Percentiles rank a stretch among this genome's conserved stretches.
Evolutionary conservation across 1,140 invertebrate genomes (phyloP).

Genomic region (Odontomachus brunneus): DNA sequence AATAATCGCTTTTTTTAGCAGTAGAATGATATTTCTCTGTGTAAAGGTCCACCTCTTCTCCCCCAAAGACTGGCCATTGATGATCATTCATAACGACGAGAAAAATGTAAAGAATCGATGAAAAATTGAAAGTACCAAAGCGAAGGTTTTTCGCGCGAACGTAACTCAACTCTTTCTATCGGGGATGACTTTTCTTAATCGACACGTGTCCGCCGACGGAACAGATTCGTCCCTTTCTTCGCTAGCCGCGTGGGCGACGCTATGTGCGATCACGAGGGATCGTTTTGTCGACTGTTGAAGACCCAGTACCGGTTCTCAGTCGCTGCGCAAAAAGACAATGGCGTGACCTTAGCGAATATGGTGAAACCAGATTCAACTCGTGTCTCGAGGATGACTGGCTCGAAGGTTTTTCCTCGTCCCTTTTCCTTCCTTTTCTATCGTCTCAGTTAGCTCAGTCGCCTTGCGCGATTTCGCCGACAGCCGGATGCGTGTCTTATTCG

Average conservation of each 20-base stretch:
- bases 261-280: slow-evolving; percentile 49
- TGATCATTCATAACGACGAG: no score
- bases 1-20: no score
- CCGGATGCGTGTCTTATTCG: no score
- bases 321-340: slow-evolving; percentile 76
- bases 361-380: slow-evolving; percentile 75
- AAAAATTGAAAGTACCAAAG: no score
- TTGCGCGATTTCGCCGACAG: background rate
- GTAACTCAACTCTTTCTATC: background rate
- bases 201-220: no score
- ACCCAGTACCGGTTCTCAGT: slow-evolving; percentile 72
- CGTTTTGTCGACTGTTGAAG: slow-evolving; percentile 54
- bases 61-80: no score
- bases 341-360: slow-evolving; percentile 78
- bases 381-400: slow-evolving; percentile 62
- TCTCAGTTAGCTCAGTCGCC: background rate
- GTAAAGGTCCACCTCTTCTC: no score
- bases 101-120: no score
- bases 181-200: slow-evolving; percentile 15
- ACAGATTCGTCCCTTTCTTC: background rate
- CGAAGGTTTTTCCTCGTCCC: slow-evolving; percentile 25
- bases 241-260: slow-evolving; percentile 62
- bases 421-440: slow-evolving; percentile 8
- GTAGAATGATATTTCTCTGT: no score
- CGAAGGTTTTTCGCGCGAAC: no score